phyloP scores from a whole-genome alignment of 2,888 invertebrate species.

The Bellardia pandia region DNA sequence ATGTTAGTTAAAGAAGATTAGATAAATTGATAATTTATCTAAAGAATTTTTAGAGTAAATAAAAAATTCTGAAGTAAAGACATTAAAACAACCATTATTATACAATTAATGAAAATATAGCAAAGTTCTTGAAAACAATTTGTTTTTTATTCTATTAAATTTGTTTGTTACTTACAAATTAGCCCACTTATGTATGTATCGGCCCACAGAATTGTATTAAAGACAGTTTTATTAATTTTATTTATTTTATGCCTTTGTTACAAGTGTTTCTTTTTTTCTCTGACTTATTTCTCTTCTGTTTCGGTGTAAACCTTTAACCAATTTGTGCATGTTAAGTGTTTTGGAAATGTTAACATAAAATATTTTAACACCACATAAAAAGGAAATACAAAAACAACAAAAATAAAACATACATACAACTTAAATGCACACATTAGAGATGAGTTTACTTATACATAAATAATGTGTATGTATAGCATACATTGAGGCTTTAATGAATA shows the following conservation, averaged over 20 bases:
- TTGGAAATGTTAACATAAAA: conserved; percentile 62
- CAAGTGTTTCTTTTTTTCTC: neutral
- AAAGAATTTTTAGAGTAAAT: neutral
- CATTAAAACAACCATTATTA: no score
- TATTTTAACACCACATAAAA: conserved; percentile 58
- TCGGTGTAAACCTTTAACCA: conserved; percentile 45
- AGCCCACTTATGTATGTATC: neutral
- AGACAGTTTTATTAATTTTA: conserved; percentile 11
- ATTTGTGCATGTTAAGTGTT: conserved; percentile 66
- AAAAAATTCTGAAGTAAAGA: no score
- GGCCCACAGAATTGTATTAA: neutral
- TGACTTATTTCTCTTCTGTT: conserved; percentile 2
- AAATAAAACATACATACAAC: conserved; percentile 2
- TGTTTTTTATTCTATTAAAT: no score
- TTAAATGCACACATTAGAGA: conserved; percentile 16
- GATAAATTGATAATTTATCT: conserved; percentile 10
- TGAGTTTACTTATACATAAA: conserved; percentile 23
- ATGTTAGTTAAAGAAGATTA: neutral
- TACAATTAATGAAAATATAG: neutral
- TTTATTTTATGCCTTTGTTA: conserved; percentile 16
- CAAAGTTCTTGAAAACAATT: neutral
- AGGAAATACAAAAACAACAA: neutral
- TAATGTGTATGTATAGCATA: conserved; percentile 36
- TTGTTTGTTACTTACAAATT: neutral
- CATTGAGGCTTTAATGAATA: conserved; percentile 58